Evolutionary conservation across 2,888 invertebrate species (phyloP), one percentile per base, ranked within the genome.

Genomic region (Orthosia gothica): DNA sequence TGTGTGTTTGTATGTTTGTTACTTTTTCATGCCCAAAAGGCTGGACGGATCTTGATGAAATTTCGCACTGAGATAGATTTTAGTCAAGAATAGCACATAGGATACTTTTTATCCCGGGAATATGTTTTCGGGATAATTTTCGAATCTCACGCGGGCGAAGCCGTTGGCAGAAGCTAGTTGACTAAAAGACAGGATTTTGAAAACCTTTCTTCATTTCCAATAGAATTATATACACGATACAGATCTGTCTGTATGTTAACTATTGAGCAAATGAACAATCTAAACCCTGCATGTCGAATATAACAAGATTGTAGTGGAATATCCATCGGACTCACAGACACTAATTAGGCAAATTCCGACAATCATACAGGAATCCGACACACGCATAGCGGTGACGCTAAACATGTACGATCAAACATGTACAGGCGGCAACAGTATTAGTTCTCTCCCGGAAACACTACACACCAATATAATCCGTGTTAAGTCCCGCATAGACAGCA

Each of bases 281-380:
- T 23, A 13, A 63, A 76, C 54, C 57, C 69, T 62, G 40, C 20
- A 49, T 45, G 40, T 47, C 52, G 50, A 74, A 54, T 50, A 47
- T 67, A 81, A 81, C 75, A 78, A 81, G 65, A 77, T 81, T 73
- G 26, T 67, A 67, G 69, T 65, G 55, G 55, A 81, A 81, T 83
- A 71, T 67, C 75, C 75, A 70, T 74, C 20, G 59, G 71, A 62
- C 67, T 72, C 74, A 84, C 81, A 81, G 74, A 83, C 76, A 70
- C 72, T 84, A 84, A 84, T 84, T 80, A 79, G 74, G 76, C 71
- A 68, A 84, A 84, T 84, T 75, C 76, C 74, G 61, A 61, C 70
- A 82, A 66, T 79, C 70, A 73, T 67, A 82, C 79, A 67, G 73
- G 71, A 65, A 71, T 74, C 70, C 58, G 50, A 72, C 71, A 65